Percentiles rank a stretch among this genome's conserved stretches.
These are phyloP conservation scores for Campylorhamphus procurvoides DNA, from an alignment of 2,113 vertebrate genomes.

Conservation along the genomic window DNA sequence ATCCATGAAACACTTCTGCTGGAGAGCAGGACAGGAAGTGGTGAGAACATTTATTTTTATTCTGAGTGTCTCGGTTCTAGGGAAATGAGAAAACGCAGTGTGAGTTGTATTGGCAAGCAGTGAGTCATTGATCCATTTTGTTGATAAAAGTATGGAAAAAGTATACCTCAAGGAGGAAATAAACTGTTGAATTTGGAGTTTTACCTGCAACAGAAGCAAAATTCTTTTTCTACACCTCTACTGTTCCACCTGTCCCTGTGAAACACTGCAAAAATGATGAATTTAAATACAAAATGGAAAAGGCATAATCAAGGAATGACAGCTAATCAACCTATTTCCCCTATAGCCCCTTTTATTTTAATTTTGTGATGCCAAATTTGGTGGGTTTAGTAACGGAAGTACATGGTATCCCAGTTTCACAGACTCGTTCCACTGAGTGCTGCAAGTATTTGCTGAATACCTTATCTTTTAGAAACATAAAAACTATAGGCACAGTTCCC, in stretches of 20 bases:
- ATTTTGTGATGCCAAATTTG: neutral
- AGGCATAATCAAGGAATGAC: neutral
- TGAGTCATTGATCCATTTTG: slow-evolving; percentile 38
- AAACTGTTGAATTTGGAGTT: neutral
- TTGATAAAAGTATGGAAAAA: slow-evolving; percentile 20
- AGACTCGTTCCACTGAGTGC: neutral
- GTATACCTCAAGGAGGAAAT: neutral
- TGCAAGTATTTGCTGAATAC: neutral
- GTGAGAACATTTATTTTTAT: slow-evolving; percentile 33
- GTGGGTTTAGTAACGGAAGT: neutral
- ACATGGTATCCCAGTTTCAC: neutral
- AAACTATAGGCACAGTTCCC: neutral
- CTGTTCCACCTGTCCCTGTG: neutral
- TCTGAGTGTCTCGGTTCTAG: neutral
- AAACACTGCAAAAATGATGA: neutral
- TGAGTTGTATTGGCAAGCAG: slow-evolving; percentile 18
- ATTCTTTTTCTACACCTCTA: neutral
- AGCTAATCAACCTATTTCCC: neutral
- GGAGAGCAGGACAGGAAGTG: slow-evolving; percentile 11
- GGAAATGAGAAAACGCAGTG: slow-evolving; percentile 12
- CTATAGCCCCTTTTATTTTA: neutral
- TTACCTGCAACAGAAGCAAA: neutral
- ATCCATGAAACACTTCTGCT: neutral
- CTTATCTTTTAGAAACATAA: neutral
- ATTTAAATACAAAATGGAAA: neutral